A percentile compares a stretch with the other conserved stretches of the same genome.
Conservation (phyloP, 2,113 vertebrate species). For the Osmerus mordax region DNA sequence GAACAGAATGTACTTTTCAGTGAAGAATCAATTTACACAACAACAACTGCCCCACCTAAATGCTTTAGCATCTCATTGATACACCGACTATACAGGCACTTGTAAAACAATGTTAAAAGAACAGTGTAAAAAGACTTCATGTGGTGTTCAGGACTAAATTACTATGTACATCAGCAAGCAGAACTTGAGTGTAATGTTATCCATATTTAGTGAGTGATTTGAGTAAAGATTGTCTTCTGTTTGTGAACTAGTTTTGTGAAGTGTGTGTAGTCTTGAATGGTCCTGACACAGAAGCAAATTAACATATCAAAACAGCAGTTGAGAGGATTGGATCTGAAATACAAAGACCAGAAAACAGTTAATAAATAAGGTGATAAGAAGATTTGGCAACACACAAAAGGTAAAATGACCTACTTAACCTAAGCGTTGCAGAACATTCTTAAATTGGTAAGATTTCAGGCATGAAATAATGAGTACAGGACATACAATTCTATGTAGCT, state of each 20-base stretch:
- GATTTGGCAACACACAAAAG: background rate
- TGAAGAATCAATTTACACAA: slow-evolving; percentile 49
- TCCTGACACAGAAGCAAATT: background rate
- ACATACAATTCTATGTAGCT: no score
- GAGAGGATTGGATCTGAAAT: background rate
- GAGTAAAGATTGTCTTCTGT: no score
- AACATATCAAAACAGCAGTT: background rate
- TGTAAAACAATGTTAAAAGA: slow-evolving; percentile 50
- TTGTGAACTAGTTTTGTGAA: no score
- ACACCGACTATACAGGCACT: slow-evolving; percentile 54
- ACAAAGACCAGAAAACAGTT: background rate
- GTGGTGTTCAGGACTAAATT: background rate
- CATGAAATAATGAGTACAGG: no score
- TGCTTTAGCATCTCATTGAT: slow-evolving; percentile 17
- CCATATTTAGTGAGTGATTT: no score
- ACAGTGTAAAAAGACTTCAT: background rate
- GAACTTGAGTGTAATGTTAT: background rate
- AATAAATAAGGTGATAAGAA: background rate
- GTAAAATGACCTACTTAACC: background rate
- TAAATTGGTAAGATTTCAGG: background rate
- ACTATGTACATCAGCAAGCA: background rate
- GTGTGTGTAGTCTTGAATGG: no score
- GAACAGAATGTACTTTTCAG: slow-evolving; percentile 35
- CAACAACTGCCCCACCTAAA: slow-evolving; percentile 26
- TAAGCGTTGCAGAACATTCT: background rate